Evolutionary conservation across 2,888 invertebrate species (phyloP).

Genomic region (Tupiocoris notatus): DNA sequence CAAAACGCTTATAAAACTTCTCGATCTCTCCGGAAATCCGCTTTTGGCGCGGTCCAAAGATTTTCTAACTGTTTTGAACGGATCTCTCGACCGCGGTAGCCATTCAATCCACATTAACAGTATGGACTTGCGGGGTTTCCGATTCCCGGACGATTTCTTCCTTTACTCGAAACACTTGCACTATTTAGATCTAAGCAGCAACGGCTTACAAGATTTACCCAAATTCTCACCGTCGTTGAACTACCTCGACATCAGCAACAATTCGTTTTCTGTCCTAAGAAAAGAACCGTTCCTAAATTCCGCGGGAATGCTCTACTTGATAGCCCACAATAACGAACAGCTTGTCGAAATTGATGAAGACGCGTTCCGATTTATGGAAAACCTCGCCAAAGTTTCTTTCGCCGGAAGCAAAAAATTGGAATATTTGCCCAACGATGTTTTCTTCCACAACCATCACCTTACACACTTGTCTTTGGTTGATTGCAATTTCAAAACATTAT

Average conservation of each 20-base stretch:
- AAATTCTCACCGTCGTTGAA: slow-evolving; percentile 31
- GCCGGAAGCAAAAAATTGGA: slow-evolving; percentile 37
- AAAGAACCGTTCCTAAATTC: slow-evolving; percentile 21
- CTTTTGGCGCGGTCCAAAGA: background rate
- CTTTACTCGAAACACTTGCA: slow-evolving; percentile 16
- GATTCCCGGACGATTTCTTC: slow-evolving; percentile 35
- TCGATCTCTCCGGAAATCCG: slow-evolving; percentile 45
- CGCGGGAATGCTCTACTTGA: slow-evolving; percentile 13
- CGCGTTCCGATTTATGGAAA: slow-evolving; percentile 37
- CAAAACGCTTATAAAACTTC: slow-evolving; percentile 16
- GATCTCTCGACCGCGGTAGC: slow-evolving; percentile 21
- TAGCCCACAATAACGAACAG: slow-evolving; percentile 30
- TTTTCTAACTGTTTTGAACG: slow-evolving; percentile 7
- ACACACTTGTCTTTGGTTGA: slow-evolving; percentile 37
- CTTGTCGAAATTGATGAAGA: slow-evolving; percentile 32
- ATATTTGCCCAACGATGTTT: slow-evolving; percentile 32
- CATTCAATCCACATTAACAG: slow-evolving; percentile 17
- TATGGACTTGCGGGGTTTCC: slow-evolving; percentile 7
- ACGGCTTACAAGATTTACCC: slow-evolving; percentile 35
- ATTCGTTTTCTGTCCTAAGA: slow-evolving; percentile 22
- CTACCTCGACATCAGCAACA: slow-evolving; percentile 39
- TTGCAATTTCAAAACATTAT: slow-evolving; percentile 43
- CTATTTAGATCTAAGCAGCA: slow-evolving; percentile 38
- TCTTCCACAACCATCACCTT: slow-evolving; percentile 37
- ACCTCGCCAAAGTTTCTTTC: slow-evolving; percentile 40